Conservation (phyloP, 2,113 vertebrate species). For the Glaucomys volans region DNA sequence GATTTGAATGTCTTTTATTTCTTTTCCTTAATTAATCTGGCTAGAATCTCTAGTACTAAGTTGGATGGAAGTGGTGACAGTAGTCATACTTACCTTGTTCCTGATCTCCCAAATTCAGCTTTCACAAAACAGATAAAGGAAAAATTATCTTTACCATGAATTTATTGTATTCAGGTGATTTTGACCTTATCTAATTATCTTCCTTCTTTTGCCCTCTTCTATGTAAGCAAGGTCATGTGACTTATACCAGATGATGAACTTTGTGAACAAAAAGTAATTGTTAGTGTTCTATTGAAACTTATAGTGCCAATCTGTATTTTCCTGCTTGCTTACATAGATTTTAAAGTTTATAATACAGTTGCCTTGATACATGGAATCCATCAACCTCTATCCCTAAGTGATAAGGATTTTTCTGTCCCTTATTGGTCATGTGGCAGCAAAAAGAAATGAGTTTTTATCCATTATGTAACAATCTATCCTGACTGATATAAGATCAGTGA, state of each 20-base stretch:
- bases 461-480: not conserved
- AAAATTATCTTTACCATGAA: not conserved
- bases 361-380: not conserved
- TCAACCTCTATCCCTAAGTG: not conserved
- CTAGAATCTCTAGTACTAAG: too few species aligned
- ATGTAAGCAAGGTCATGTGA: not conserved
- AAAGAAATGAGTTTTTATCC: not conserved
- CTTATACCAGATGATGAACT: not conserved
- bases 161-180: not conserved
- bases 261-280: not conserved
- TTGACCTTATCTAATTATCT: not conserved
- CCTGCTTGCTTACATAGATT: not conserved
- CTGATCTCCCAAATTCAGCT: not conserved
- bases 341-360: not conserved
- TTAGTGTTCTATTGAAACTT: not conserved
- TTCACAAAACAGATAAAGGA: not conserved
- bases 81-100: too few species aligned
- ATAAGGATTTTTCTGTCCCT: not conserved
- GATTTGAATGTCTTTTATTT: too few species aligned
- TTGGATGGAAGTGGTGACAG: too few species aligned
- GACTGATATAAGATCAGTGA: not conserved
- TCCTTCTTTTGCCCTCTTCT: not conserved
- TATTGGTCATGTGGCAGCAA: not conserved
- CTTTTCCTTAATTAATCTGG: too few species aligned
- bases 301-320: not conserved